These are phyloP conservation scores for Porites divaricata DNA, from an alignment of 92 coral and sea anemone species.

Conservation along the genomic window DNA sequence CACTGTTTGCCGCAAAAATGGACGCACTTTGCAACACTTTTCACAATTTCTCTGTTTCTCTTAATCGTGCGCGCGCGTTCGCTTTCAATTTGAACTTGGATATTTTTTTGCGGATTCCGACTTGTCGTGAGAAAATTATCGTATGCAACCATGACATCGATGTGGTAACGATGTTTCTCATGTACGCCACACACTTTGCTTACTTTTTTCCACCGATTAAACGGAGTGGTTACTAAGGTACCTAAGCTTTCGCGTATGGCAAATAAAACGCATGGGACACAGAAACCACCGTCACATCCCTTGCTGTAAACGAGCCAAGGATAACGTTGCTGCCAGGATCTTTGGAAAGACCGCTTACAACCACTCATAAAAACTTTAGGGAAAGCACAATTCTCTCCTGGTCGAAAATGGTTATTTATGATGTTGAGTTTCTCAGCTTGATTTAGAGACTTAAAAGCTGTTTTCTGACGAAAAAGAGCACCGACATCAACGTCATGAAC, in stretches of 20 bases:
- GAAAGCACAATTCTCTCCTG: too few species aligned
- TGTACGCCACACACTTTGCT: conserved; percentile 1
- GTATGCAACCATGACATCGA: too few species aligned
- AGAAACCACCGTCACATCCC: conserved; percentile 48
- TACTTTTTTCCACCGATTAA: conserved; percentile 43
- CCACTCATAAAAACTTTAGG: conserved; percentile 14
- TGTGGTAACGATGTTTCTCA: too few species aligned
- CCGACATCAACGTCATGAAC: conserved; percentile 40
- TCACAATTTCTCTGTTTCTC: conserved; percentile 60
- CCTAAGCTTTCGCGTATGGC: conserved; percentile 51
- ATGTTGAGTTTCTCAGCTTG: too few species aligned
- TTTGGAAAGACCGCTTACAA: conserved; percentile 36
- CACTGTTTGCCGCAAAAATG: conserved; percentile 70
- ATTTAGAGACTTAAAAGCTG: conserved; percentile 7
- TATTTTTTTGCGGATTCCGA: not conserved
- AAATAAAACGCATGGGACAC: conserved; percentile 47
- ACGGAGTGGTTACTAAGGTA: conserved; percentile 39
- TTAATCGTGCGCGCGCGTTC: conserved; percentile 46
- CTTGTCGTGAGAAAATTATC: too few species aligned
- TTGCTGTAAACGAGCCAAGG: conserved; percentile 55
- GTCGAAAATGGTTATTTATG: too few species aligned
- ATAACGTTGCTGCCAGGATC: conserved; percentile 36
- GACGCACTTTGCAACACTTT: conserved; percentile 63
- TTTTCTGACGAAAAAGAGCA: conserved; percentile 27
- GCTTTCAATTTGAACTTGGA: conserved; percentile 53